Conservation (phyloP, 2,888 invertebrate genomes). For the Spatulosminthurus flaviceps region DNA sequence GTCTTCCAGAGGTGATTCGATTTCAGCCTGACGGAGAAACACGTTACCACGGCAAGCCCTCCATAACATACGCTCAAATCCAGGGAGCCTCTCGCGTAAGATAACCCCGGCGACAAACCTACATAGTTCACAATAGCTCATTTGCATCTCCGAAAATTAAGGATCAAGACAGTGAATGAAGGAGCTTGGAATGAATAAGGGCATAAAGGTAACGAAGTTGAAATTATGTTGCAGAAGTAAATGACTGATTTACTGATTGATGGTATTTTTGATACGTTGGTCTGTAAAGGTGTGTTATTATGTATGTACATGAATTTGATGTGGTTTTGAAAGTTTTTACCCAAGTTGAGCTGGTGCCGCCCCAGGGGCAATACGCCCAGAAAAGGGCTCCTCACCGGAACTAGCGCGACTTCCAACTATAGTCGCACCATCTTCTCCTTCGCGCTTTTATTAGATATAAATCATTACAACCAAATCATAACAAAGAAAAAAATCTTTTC, state of each 20-base stretch:
- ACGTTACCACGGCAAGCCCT: constrained; percentile 97
- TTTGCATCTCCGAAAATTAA: not conserved
- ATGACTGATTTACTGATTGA: not conserved
- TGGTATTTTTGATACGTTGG: not conserved
- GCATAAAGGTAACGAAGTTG: not conserved
- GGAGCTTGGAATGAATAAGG: not conserved
- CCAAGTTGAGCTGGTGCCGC: constrained; percentile 63
- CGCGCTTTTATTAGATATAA: constrained; percentile 57
- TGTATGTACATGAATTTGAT: constrained; percentile 29
- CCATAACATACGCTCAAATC: constrained; percentile 98
- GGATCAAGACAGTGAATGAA: not conserved
- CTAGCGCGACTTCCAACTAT: constrained; percentile 45
- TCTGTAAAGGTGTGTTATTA: not conserved
- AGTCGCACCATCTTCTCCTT: constrained; percentile 54
- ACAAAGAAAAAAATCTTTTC: constrained; percentile 19
- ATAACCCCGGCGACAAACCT: constrained; percentile 99
- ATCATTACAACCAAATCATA: constrained; percentile 36
- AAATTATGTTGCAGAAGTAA: not conserved
- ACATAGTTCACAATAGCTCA: constrained; percentile 12
- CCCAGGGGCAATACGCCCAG: constrained; percentile 62
- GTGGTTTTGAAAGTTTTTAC: constrained; percentile 54
- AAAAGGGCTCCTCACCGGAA: constrained; percentile 60
- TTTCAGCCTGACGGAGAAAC: constrained; percentile 93
- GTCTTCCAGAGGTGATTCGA: constrained; percentile 90
- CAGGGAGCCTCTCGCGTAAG: constrained; percentile 89